Evolutionary conservation across 2,888 invertebrate species (phyloP).

Genomic region (Diarsia brunnea): DNA sequence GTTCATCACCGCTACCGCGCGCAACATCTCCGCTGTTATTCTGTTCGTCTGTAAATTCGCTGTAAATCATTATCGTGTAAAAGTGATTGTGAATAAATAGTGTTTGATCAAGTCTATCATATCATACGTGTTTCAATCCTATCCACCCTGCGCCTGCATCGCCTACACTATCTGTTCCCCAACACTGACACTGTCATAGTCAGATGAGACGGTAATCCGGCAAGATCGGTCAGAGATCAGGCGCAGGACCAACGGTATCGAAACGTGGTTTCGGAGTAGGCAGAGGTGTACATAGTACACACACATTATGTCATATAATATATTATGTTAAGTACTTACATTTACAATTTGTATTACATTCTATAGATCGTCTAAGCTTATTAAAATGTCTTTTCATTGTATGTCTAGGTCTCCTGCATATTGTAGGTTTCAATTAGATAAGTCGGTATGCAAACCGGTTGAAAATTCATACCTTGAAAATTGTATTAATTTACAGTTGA

Average conservation of each 20-base stretch:
- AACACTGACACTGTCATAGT: not conserved
- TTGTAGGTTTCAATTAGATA: conserved; percentile 25
- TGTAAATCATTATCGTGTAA: too few species aligned
- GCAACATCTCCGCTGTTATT: too few species aligned
- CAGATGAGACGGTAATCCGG: not conserved
- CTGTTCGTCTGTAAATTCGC: too few species aligned
- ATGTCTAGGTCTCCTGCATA: conserved; percentile 9
- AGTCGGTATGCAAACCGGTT: conserved; percentile 6
- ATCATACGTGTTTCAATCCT: too few species aligned
- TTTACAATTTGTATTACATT: conserved; percentile 1
- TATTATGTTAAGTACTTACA: not conserved
- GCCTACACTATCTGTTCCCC: too few species aligned
- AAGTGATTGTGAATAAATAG: too few species aligned
- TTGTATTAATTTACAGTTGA: not conserved
- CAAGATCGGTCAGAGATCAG: not conserved
- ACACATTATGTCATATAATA: not conserved
- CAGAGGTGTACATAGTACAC: not conserved
- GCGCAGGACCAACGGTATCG: not conserved
- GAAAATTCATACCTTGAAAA: not conserved
- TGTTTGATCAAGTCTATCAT: too few species aligned
- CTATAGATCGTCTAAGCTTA: conserved; percentile 13
- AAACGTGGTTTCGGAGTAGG: not conserved
- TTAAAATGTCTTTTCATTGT: not conserved
- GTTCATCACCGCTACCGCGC: too few species aligned
- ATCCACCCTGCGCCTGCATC: too few species aligned